Evolutionary conservation across 2,113 vertebrate genomes (phyloP), one percentile per base, ranked within the genome.

Genomic region (Ahaetulla prasina): DNA sequence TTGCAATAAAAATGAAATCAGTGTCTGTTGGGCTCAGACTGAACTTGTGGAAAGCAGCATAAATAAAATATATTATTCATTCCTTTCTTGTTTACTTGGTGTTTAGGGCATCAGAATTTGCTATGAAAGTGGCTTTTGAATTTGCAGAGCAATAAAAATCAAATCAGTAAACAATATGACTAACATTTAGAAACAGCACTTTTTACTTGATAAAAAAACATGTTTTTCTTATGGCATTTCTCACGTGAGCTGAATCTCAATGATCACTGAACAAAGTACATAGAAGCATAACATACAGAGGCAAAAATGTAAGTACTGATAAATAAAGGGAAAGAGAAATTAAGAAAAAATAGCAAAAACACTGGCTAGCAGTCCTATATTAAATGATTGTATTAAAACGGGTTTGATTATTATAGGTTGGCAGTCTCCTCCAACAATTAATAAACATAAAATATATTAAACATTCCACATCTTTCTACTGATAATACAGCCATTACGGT

Each of bases 1-100:
- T 23, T 68, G 50, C 50, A 94, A 94, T 55, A 84, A 93, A 94
- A 90, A 95, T 93, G 50, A 97, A 96, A 96, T 96, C 88, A 94
- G 91, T 12, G 3, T 52, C 55, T 2, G 0, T 45, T 53, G 35
- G 60, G 87, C 74, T 90, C 93, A 92, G 74, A 93, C 91, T 87
- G 57, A 95, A 88, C 63, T 92, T 92, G 43, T 91, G 91, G 92
- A 80, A 94, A 96, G 47, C 50, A 94, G 91, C 80, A 93, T 91
- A 95, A 95, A 95, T 94, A 95, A 96, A 95, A 93, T n/a, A 23
- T 54, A 96, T 96, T 96, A 94, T 94, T 96, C 49, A 95, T 96
- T 96, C 93, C 25, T 90, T 94, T 93, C 9, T 92, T 93, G 63
- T 93, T 94, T 95, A 92, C 95, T 96, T 94, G 52, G 60, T 95